Conservation (phyloP, 2,888 invertebrate species). For the Dorcus hopei region DNA sequence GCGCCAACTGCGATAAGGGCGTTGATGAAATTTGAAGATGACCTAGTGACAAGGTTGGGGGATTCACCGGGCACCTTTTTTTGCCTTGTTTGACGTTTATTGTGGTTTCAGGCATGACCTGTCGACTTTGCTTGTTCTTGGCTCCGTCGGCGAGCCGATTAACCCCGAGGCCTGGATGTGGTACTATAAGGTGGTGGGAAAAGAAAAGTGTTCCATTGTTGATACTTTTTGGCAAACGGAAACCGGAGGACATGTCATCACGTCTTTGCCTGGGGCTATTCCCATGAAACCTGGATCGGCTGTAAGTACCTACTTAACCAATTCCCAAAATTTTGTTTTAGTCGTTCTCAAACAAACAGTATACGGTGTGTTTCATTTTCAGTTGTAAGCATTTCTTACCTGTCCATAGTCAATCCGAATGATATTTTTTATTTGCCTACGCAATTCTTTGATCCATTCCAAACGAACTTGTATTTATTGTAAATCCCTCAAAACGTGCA, state of each 20-base stretch:
- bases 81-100: background rate
- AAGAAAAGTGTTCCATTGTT: conserved; percentile 82
- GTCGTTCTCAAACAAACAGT: no score
- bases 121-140: conserved; percentile 73
- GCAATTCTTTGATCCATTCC: no score
- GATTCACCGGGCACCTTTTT: background rate
- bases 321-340: background rate
- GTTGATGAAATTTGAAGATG: conserved; percentile 92
- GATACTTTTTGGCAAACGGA: conserved; percentile 99
- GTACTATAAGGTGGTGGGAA: conserved; percentile 85
- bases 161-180: conserved; percentile 98
- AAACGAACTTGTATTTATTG: no score
- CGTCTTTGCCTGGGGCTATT: conserved; percentile 92
- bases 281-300: conserved; percentile 98
- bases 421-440: no score
- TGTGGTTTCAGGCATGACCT: conserved; percentile 59
- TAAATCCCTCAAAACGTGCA: no score
- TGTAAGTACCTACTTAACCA: conserved; percentile 57
- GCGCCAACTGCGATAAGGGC: conserved; percentile 97
- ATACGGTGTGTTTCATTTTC: no score
- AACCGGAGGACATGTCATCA: conserved; percentile 96
- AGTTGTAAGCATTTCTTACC: no score
- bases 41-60: conserved; percentile 70
- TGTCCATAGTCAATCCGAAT: no score
- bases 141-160: conserved; percentile 98